These are phyloP conservation scores for Dipus sagitta DNA, from an alignment of 2,797 vertebrate genomes.

Conservation along the genomic window DNA sequence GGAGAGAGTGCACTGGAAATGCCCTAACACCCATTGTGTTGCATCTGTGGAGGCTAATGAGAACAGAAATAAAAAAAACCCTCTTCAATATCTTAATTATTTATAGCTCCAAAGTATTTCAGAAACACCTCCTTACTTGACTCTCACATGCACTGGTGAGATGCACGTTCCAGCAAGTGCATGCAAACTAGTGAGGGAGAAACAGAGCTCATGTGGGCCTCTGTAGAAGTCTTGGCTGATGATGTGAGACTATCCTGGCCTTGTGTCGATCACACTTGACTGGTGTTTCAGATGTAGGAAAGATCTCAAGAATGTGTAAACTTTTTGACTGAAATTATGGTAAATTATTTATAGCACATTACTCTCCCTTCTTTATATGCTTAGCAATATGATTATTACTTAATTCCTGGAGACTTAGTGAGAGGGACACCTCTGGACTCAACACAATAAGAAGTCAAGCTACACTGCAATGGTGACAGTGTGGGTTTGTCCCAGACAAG, in stretches of 20 bases:
- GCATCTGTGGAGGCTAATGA: background rate
- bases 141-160: background rate
- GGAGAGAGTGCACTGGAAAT: background rate
- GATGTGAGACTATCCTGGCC: background rate
- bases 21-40: background rate
- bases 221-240: background rate
- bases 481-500: background rate
- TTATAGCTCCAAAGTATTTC: background rate
- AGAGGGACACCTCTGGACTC: background rate
- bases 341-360: background rate
- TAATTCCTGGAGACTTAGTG: background rate
- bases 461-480: background rate
- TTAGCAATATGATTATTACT: background rate
- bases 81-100: background rate
- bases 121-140: conserved; percentile 1
- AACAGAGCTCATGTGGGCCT: background rate
- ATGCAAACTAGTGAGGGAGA: background rate
- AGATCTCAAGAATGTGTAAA: background rate
- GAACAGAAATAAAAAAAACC: background rate
- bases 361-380: background rate
- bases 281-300: background rate
- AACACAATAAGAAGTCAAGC: background rate
- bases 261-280: too few species aligned
- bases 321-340: background rate
- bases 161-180: background rate